A percentile compares a stretch with the other conserved stretches of the same genome.
Conservation (phyloP, 2,113 vertebrate species). For the Stegostoma tigrinum region DNA sequence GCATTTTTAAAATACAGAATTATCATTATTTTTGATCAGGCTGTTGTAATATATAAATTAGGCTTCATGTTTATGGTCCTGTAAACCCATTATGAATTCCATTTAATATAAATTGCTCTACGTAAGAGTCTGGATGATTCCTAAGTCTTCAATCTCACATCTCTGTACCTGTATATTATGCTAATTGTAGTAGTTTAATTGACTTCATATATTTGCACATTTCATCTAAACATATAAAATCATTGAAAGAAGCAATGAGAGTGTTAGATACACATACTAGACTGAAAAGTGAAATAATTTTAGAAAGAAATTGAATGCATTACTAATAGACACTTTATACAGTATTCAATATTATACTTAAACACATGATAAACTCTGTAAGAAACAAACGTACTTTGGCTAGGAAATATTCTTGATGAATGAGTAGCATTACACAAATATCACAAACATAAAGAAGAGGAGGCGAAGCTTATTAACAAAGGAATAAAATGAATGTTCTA, state of each 20-base stretch:
- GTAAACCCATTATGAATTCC: neutral
- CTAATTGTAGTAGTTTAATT: neutral
- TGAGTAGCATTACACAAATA: neutral
- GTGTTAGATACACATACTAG: neutral
- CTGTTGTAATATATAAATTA: neutral
- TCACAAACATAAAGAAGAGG: conserved; percentile 12
- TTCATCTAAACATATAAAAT: neutral
- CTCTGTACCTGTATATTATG: neutral
- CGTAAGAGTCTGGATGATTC: neutral
- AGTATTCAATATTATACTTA: neutral
- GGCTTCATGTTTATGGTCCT: neutral
- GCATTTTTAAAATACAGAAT: conserved; percentile 12
- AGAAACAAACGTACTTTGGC: neutral
- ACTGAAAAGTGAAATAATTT: neutral
- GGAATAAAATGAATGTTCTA: neutral
- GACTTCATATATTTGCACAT: neutral
- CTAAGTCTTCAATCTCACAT: neutral
- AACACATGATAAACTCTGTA: neutral
- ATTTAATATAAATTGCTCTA: neutral
- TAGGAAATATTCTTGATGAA: neutral
- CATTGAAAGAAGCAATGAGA: neutral
- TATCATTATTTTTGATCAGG: neutral
- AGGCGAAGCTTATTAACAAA: neutral
- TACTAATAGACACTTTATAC: neutral
- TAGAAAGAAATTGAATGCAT: neutral